Evolutionary conservation across 1,140 invertebrate genomes (phyloP).

Genomic region (Leptonema lineaticorne): DNA sequence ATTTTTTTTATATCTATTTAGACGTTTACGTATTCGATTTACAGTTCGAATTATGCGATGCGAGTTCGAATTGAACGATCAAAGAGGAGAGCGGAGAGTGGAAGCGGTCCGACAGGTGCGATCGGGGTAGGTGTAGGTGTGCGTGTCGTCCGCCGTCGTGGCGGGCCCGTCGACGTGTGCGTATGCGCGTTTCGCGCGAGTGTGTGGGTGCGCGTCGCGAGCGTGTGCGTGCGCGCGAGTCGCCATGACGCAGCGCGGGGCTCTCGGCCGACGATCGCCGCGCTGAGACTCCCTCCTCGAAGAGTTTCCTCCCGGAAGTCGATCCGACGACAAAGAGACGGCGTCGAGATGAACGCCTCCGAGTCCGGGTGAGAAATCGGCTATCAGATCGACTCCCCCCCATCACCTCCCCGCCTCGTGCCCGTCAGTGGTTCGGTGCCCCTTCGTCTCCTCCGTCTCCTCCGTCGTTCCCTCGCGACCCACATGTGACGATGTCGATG

Average conservation of each 20-base stretch:
- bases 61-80: neutral
- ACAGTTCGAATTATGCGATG: neutral
- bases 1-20: too few relatives aligned
- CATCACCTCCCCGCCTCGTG: neutral
- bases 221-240: neutral
- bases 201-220: neutral
- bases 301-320: neutral
- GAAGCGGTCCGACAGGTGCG: too few relatives aligned
- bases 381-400: neutral
- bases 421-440: neutral
- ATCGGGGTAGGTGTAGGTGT: neutral
- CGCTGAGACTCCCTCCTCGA: neutral
- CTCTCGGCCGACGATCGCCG: neutral
- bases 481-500: neutral
- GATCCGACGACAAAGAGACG: neutral
- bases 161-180: neutral
- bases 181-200: neutral
- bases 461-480: neutral
- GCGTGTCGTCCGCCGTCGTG: too few relatives aligned
- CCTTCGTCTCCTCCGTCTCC: neutral
- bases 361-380: constrained; percentile 67
- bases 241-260: constrained; percentile 12
- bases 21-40: neutral
- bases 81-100: neutral
- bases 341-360: constrained; percentile 67